These are phyloP conservation scores for Pandemis heparana DNA, from an alignment of 2,888 invertebrate species.

Conservation along the genomic window DNA sequence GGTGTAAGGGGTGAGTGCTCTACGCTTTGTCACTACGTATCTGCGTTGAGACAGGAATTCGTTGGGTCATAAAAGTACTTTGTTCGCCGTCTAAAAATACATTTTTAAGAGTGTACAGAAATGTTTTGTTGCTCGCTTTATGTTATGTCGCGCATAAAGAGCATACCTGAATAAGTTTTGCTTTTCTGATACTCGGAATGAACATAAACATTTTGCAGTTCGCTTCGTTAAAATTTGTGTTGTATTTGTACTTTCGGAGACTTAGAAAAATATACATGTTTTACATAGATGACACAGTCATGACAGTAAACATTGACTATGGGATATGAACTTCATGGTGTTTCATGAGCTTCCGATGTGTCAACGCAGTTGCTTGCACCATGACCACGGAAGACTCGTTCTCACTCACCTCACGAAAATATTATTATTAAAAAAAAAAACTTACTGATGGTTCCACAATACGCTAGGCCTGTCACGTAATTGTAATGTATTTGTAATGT, in stretches of 20 bases:
- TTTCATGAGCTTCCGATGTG: too few species aligned
- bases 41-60: conserved; percentile 28
- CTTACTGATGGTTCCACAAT: too few species aligned
- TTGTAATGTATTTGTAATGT: too few species aligned
- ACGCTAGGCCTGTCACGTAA: too few species aligned
- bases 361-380: too few species aligned
- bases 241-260: neutral
- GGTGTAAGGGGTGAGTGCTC: conserved; percentile 9
- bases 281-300: too few species aligned
- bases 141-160: neutral
- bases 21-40: conserved; percentile 12
- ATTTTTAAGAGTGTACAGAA: conserved; percentile 8
- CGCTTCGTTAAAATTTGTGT: neutral
- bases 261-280: too few species aligned
- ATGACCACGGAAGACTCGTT: too few species aligned
- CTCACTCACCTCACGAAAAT: too few species aligned
- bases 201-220: neutral
- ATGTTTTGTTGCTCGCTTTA: neutral
- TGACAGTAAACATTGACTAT: too few species aligned
- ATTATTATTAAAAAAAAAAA: too few species aligned
- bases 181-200: neutral
- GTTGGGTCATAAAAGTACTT: conserved; percentile 41
- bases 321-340: too few species aligned
- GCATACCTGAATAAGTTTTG: neutral
- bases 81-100: conserved; percentile 16